Evolutionary conservation across 1,140 invertebrate species (phyloP), one percentile per base, ranked within the genome.

Genomic region (Muscidifurax raptorellus): DNA sequence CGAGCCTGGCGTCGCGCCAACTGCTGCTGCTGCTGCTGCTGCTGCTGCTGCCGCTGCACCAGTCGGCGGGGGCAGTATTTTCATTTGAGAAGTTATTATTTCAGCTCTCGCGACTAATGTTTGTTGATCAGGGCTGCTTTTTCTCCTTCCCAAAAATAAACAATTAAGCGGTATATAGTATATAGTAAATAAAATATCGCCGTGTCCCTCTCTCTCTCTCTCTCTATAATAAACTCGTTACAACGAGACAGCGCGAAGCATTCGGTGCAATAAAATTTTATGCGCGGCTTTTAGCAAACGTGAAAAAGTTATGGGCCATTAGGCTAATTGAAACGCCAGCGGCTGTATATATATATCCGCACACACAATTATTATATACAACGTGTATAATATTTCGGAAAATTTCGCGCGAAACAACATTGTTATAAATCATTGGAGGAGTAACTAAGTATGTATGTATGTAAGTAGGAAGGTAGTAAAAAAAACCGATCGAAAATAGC

Each of bases 291-390:
- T 80, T 69, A 80, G 78, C 36, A 67, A 47, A 36, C 78, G 78
- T 80, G 36, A 80, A 80, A 80, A 80, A 80, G 78, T 80, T 80
- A 80, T 71, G 36, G 36, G 27, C 78, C 78, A 80, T 80, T 69
- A 80, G 32, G 1, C 64, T 32, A 13, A 27, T 71, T 71, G 64
- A 47, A 69, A 71, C 22, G 52, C 22, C 52, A n/a, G 22, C 22
- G 18, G 18, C 22, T 59, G 15, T 1, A 9, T 44, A 9, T 44
- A 47, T 18, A 47, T 1, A 47, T 2, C 0, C 44, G 15, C 44
- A 47, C 44, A 47, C 44, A 44, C 9, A 13, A 9, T 10, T 4
- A 47, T 40, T 9, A 9, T 40, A 47, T 13, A 47, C 44, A 13
- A 6, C 1, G 1, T 47, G 13, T 47, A 47, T 12, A 47, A 22